Percentiles rank a stretch among this genome's conserved stretches.
Conservation (phyloP, 2,797 vertebrate genomes). For the Synanceia verrucosa region DNA sequence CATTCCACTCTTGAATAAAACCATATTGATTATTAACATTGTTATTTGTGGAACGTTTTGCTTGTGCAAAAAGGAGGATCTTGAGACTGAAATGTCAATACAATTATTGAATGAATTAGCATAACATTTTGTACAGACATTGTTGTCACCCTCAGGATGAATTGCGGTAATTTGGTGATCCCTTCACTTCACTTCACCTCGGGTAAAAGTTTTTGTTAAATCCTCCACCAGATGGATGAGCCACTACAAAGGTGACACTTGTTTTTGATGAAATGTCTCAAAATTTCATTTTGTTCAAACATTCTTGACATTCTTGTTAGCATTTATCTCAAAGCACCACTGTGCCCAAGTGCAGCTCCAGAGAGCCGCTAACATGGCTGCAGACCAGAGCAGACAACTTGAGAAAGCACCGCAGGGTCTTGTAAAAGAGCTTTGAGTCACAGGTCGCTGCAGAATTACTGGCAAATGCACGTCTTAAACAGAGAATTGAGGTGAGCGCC, state of each 20-base stretch:
- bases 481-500: not conserved
- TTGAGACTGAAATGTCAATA: not conserved
- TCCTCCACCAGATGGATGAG: too few relatives aligned
- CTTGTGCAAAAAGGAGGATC: not conserved
- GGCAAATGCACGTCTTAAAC: not conserved
- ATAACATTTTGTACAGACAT: not conserved
- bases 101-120: not conserved
- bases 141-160: not conserved
- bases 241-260: too few relatives aligned
- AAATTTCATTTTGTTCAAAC: too few relatives aligned
- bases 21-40: not conserved
- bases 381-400: not conserved
- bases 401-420: not conserved
- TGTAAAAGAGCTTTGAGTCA: too few relatives aligned
- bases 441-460: too few relatives aligned
- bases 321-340: not conserved
- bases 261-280: too few relatives aligned
- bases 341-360: not conserved
- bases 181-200: too few relatives aligned
- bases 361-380: not conserved
- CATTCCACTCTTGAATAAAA: not conserved
- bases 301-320: not conserved
- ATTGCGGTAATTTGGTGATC: not conserved
- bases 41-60: not conserved
- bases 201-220: too few relatives aligned